Conservation (phyloP, 2,888 invertebrate species). For the Perithous albicinctus region DNA sequence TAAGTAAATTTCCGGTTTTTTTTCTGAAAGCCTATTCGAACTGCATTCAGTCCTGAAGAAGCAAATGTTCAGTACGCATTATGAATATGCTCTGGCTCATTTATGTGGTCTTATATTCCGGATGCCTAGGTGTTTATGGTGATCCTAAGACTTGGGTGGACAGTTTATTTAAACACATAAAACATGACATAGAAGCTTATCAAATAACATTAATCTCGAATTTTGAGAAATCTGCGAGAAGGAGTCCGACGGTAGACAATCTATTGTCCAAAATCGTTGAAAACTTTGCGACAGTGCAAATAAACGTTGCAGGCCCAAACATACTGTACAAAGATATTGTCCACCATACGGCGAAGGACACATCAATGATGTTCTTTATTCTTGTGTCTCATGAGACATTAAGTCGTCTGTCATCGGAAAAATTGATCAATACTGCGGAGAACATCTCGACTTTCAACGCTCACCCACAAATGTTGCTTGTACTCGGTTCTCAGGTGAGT, state of each 20-base stretch:
- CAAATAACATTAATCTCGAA: slow-evolving; percentile 24
- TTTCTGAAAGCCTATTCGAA: background rate
- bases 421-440: slow-evolving; percentile 33
- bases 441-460: slow-evolving; percentile 8
- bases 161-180: slow-evolving; percentile 6
- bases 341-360: slow-evolving; percentile 15
- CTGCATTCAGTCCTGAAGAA: background rate
- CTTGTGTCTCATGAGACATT: slow-evolving; percentile 8
- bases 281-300: slow-evolving; percentile 9
- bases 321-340: background rate
- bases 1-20: background rate
- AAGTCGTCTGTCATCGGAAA: background rate
- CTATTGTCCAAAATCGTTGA: background rate
- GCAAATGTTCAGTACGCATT: background rate
- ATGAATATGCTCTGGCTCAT: slow-evolving; percentile 8
- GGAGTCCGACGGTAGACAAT: background rate
- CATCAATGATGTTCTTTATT: slow-evolving; percentile 29
- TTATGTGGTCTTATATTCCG: background rate
- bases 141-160: slow-evolving; percentile 17
- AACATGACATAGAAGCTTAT: background rate
- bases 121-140: background rate
- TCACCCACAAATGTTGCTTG: slow-evolving; percentile 36
- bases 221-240: background rate
- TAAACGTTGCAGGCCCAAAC: background rate
- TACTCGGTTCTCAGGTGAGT: slow-evolving; percentile 29